These are phyloP conservation scores for Amblyopsis rosae DNA, from an alignment of 2,113 vertebrate species.

Conservation along the genomic window DNA sequence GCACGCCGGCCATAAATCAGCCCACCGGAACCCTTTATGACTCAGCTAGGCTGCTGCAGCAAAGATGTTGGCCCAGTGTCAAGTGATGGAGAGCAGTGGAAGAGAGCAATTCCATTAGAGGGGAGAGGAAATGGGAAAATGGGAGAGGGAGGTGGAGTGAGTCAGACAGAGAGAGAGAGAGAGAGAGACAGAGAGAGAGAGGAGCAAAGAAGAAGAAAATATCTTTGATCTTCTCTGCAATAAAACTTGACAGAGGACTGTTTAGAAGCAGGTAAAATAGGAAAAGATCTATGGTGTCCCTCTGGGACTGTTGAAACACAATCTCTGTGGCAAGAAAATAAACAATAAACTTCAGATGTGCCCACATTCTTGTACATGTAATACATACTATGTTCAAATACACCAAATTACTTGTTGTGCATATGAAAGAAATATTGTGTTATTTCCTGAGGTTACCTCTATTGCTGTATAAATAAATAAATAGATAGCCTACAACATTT, in stretches of 20 bases:
- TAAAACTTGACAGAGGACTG: constrained; percentile 66
- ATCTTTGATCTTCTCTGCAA: constrained; percentile 27
- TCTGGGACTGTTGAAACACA: no score
- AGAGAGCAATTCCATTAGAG: constrained; percentile 47
- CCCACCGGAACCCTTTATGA: constrained; percentile 63
- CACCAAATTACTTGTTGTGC: no score
- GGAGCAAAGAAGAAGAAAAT: not conserved
- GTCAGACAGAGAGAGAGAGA: not conserved
- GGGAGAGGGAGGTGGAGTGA: not conserved
- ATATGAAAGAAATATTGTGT: no score
- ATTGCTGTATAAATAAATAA: no score
- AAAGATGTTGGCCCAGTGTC: constrained; percentile 62
- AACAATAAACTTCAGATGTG: no score
- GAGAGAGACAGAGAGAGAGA: not conserved
- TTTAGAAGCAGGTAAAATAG: no score
- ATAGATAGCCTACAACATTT: no score
- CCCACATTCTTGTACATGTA: no score
- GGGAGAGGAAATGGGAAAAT: constrained; percentile 5
- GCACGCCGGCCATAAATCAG: constrained; percentile 67
- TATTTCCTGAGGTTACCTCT: no score
- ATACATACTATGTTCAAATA: no score
- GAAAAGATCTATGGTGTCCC: no score
- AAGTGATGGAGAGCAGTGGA: constrained; percentile 45
- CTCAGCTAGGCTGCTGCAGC: constrained; percentile 66
- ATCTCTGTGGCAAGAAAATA: no score